Evolutionary conservation across 2,113 vertebrate genomes (phyloP), one percentile per base, ranked within the genome.

Genomic region (Cettia cetti): DNA sequence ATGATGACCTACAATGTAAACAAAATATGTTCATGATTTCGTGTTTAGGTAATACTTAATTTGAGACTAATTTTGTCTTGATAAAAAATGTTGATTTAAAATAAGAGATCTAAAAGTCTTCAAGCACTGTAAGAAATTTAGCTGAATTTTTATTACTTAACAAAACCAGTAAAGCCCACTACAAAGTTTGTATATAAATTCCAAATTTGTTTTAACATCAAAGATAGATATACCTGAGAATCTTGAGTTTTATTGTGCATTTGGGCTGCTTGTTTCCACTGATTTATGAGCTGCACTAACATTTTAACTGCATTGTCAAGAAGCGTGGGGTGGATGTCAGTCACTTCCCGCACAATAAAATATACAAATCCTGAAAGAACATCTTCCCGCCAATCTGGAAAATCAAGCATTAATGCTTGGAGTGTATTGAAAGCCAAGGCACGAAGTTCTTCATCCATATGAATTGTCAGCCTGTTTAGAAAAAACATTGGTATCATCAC

Each of bases 381-480:
- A 61, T 99, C 99, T 95, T 99, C 99, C 47, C 99, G 98, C 99
- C 99, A 99, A 94, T 99, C 99, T 57, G 99, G 99, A 97, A 99
- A 99, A 97, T 99, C 99, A 95, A 99, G 98, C 99, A 99, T 99
- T 92, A 99, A 98, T 44, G 99, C 99, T 97, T 99, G 99, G 88
- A 99, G 98, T 20, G 99, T 99, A 76, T 99, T 99, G 97, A 99
- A 99, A 92, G 99, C 99, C 94, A 99, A 98, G 69, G 99, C 99
- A 59, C 99, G 99, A 57, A 99, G 98, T 96, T 99, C 99, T 98
- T 99, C 99, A 76, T 99, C 99, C 99, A 99, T 99, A 93, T 99
- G 99, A 97, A 99, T 98, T 70, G 99, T 99, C 96, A 99, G 96
- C 97, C 99, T 99, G 96, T 82, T 92, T 35, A 91, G 76, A 97